phyloP scores from a whole-genome alignment of 2,888 invertebrate genomes.

The Drosophila crucigera region DNA sequence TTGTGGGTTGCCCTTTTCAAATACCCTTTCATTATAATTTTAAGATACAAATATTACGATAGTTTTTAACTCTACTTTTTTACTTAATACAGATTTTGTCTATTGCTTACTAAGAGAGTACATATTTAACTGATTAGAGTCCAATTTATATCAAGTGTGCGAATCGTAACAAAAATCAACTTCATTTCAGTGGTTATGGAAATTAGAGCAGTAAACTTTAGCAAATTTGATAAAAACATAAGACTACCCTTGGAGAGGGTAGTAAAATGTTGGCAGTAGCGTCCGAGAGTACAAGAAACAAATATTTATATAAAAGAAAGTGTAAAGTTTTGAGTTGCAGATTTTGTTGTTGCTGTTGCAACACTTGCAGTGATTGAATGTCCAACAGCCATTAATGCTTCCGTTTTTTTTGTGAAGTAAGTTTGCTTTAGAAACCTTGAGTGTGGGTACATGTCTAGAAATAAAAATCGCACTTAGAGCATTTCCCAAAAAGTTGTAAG shows the following conservation, averaged over 20 bases:
- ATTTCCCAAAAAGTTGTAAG: constrained; percentile 2
- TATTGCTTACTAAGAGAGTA: neutral
- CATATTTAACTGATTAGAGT: neutral
- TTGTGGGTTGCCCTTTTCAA: neutral
- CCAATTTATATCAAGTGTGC: neutral
- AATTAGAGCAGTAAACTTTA: neutral
- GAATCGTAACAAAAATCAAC: neutral
- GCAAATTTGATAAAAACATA: neutral
- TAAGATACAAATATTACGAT: neutral
- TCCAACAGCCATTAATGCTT: constrained; percentile 38
- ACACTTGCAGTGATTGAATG: constrained; percentile 73
- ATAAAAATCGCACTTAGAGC: constrained; percentile 42
- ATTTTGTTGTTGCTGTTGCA: constrained; percentile 27
- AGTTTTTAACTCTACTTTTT: neutral
- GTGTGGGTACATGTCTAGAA: constrained; percentile 1
- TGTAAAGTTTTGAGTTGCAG: constrained; percentile 47
- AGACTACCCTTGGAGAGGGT: neutral
- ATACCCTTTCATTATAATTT: constrained; percentile 7
- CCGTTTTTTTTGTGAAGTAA: neutral
- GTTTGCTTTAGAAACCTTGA: constrained; percentile 25
- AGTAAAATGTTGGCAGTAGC: constrained; percentile 37
- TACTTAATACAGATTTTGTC: neutral
- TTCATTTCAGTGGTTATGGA: neutral
- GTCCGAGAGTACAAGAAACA: constrained; percentile 33
- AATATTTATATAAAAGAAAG: constrained; percentile 63